phyloP scores from a whole-genome alignment of 2,797 vertebrate genomes.

The Chromobotia macracanthus region DNA sequence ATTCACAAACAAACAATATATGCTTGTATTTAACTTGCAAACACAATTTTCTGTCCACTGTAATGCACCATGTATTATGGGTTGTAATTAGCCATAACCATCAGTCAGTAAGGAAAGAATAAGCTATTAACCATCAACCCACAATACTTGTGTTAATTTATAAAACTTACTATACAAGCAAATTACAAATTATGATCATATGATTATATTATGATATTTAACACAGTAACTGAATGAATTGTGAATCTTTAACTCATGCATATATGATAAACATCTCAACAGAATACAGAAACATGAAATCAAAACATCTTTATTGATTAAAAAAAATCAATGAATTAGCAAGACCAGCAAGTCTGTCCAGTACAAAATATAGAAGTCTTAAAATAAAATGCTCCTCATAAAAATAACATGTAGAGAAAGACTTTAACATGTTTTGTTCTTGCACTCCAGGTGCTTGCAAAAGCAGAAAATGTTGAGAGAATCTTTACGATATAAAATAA shows the following conservation, averaged over 20 bases:
- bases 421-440: conserved; percentile 75
- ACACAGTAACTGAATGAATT: not conserved
- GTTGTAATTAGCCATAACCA: too few relatives aligned
- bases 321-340: conserved; percentile 53
- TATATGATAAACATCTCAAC: not conserved
- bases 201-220: too few relatives aligned
- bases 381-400: conserved; percentile 71
- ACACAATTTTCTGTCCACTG: too few relatives aligned
- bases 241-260: not conserved
- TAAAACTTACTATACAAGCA: too few relatives aligned
- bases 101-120: too few relatives aligned
- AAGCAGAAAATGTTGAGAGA: conserved; percentile 67
- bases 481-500: conserved; percentile 65
- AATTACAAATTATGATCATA: too few relatives aligned
- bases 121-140: too few relatives aligned
- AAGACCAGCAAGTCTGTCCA: conserved; percentile 64
- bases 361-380: conserved; percentile 74
- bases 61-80: too few relatives aligned
- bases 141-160: too few relatives aligned
- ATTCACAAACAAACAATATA: too few relatives aligned
- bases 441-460: conserved; percentile 82
- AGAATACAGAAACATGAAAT: conserved; percentile 20
- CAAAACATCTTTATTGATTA: conserved; percentile 55
- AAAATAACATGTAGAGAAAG: conserved; percentile 76
- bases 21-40: too few relatives aligned